phyloP scores from a whole-genome alignment of 2,797 vertebrate species.

The Phoeniculus purpureus region DNA sequence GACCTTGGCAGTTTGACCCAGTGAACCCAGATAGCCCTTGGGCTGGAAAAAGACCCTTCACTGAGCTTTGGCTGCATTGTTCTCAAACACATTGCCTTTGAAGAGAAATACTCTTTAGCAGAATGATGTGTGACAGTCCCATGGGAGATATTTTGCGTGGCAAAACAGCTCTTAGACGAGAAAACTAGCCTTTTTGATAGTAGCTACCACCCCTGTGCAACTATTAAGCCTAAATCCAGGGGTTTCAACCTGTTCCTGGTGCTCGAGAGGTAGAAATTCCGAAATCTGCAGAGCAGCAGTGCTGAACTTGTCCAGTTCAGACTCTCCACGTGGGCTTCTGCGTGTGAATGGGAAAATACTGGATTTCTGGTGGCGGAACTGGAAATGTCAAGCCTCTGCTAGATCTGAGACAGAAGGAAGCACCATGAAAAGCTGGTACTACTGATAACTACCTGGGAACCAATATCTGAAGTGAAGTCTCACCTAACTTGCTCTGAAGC shows the following conservation, averaged over 20 bases:
- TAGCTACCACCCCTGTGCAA: not conserved
- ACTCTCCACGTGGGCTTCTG: not conserved
- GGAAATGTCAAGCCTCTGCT: not conserved
- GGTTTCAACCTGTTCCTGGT: not conserved
- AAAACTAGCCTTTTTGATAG: not conserved
- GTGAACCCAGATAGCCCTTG: not conserved
- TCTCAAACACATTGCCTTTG: not conserved
- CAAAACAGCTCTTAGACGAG: not conserved
- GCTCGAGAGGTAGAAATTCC: not conserved
- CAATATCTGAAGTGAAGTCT: not conserved
- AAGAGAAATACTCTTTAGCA: not conserved
- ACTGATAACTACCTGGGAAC: not conserved
- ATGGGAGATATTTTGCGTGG: not conserved
- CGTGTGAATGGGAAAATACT: not conserved
- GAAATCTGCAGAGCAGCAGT: not conserved
- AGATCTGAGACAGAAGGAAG: not conserved
- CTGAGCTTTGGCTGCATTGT: not conserved
- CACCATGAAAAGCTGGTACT: not conserved
- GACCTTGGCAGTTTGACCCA: not conserved
- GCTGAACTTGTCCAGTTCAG: not conserved
- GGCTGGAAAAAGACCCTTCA: not conserved
- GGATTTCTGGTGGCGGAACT: not conserved
- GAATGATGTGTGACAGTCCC: fast-evolving
- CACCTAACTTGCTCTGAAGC: not conserved
- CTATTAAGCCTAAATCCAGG: not conserved